Percentiles rank a stretch among this genome's conserved stretches.
Conservation (phyloP, 2,888 invertebrate species). For the Eucera pruinosa region DNA sequence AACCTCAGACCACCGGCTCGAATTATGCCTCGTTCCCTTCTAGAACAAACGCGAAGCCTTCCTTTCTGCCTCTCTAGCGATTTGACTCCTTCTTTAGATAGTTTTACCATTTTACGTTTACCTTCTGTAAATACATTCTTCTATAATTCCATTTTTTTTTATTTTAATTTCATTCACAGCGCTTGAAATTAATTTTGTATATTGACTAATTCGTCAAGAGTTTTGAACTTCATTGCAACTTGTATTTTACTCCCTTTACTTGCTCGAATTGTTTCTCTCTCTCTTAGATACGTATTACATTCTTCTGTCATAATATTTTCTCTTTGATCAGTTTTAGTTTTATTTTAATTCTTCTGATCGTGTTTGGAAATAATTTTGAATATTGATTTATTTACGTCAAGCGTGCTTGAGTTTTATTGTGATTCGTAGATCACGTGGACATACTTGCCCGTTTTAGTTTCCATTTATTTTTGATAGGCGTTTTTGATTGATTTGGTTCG, state of each 20-base stretch:
- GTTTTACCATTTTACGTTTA: not conserved
- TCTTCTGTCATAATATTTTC: too few species aligned
- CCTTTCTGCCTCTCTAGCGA: slow-evolving; percentile 36
- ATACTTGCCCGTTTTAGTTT: not conserved
- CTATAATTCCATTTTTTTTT: not conserved
- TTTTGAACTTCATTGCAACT: too few species aligned
- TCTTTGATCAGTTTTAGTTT: too few species aligned
- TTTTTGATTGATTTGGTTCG: slow-evolving; percentile 2
- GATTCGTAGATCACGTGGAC: too few species aligned
- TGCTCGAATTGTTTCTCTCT: too few species aligned
- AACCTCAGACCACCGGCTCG: slow-evolving; percentile 69
- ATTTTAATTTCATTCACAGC: not conserved
- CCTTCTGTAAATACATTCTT: not conserved
- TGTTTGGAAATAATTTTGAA: too few species aligned
- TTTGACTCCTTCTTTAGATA: slow-evolving; percentile 24
- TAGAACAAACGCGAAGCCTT: slow-evolving; percentile 32
- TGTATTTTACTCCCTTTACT: too few species aligned
- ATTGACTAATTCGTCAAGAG: not conserved
- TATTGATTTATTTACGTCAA: too few species aligned
- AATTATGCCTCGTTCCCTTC: slow-evolving; percentile 68
- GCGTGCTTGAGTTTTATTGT: too few species aligned
- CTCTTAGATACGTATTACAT: too few species aligned
- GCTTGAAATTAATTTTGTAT: not conserved
- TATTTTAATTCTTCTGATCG: too few species aligned
- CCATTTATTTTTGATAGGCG: not conserved